phyloP scores from a whole-genome alignment of 1,140 invertebrate genomes.

The Cepaea nemoralis region DNA sequence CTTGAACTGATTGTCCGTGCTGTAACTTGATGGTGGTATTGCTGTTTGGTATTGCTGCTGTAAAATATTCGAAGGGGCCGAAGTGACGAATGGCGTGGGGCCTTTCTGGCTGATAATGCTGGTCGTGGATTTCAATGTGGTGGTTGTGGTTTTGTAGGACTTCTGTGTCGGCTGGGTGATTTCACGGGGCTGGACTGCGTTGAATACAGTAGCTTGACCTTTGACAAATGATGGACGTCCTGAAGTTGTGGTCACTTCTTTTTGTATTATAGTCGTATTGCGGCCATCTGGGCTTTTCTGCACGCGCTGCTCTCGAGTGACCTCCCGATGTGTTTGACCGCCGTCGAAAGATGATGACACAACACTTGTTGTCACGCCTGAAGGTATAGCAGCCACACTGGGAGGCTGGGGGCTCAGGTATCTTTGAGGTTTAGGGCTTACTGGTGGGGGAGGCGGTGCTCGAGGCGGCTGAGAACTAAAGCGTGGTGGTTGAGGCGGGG shows the following conservation, averaged over 20 bases:
- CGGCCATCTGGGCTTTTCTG: slow-evolving; percentile 20
- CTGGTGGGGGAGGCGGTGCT: background rate
- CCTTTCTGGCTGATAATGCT: slow-evolving; percentile 33
- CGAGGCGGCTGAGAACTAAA: slow-evolving; percentile 5
- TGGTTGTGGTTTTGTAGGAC: background rate
- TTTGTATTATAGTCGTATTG: slow-evolving; percentile 30
- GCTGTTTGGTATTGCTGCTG: background rate
- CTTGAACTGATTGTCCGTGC: background rate
- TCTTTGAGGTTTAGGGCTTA: background rate
- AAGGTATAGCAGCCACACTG: background rate
- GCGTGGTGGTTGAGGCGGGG: background rate
- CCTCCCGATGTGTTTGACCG: slow-evolving; percentile 34
- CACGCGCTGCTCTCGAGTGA: slow-evolving; percentile 36
- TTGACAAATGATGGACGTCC: slow-evolving; percentile 25
- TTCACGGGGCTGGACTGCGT: slow-evolving; percentile 13
- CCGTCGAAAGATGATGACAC: slow-evolving; percentile 33
- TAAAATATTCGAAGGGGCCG: slow-evolving; percentile 8
- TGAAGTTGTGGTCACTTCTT: slow-evolving; percentile 32
- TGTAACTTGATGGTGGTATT: background rate
- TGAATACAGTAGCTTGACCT: slow-evolving; percentile 23
- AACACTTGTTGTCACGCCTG: slow-evolving; percentile 16
- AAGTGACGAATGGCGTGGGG: background rate
- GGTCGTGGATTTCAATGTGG: background rate
- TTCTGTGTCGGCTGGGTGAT: background rate
- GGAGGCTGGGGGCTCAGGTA: background rate